Evolutionary conservation across 2,797 vertebrate species (phyloP), one percentile per base, ranked within the genome.

Genomic region (Morus bassanus): DNA sequence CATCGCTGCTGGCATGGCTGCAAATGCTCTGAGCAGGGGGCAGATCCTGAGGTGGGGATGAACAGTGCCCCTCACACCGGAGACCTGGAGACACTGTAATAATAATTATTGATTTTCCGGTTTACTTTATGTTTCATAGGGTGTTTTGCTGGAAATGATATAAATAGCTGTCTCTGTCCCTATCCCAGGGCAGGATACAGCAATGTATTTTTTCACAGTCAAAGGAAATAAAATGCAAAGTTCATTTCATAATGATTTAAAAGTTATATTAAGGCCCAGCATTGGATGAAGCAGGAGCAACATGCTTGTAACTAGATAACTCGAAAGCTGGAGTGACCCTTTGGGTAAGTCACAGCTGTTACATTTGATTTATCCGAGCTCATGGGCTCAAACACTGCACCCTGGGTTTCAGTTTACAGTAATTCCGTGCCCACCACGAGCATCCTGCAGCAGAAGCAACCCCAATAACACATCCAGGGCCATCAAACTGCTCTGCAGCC

Each of bases 201-300:
- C 53, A 11, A 48, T 10, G 81, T 11, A n/a, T 50, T 93, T 95
- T 92, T 93, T 77, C 84, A 31, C 10, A 9, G 39, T 65, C 57
- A 1, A 0, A 65, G 81, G 89, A 88, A 95, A 88, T 88, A 72
- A 94, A 96, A 91, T 25, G 61, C 88, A 85, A 96, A 96, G 90
- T 89, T 89, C 77, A 50, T 61, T 94, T 88, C 2, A 3, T 78
- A 27, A 7, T n/a, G 61, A 90, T 82, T 94, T 96, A 83, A 80
- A 97, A 96, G 97, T 97, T 96, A 96, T 95, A 95, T 96, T 97
- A 96, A 95, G 95, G 88, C 72, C 12, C 51, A 11, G 57, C 11
- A 13, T 43, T 54, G 64, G 86, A 53, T 35, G 84, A 77, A 89
- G 78, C 21, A 31, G 79, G 60, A 85, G 89, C 84, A 91, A 69